Conservation (phyloP, 2,888 invertebrate species). For the Chrysolina oricalcia region DNA sequence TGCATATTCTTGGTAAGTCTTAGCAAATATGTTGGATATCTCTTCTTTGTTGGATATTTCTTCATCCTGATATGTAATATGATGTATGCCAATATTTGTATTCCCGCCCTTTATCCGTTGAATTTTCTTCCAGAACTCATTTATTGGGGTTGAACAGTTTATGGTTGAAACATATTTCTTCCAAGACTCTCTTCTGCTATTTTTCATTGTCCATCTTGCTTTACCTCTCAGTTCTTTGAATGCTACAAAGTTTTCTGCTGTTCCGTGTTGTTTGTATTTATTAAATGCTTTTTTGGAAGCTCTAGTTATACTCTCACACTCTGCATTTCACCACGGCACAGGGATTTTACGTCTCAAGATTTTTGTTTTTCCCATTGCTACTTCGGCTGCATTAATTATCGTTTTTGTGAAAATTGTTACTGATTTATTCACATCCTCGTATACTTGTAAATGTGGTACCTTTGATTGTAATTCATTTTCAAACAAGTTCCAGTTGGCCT, state of each 20-base stretch:
- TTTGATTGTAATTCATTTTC: not conserved
- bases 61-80: not conserved
- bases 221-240: not conserved
- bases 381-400: not conserved
- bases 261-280: not conserved
- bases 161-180: not conserved
- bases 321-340: not conserved
- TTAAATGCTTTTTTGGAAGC: not conserved
- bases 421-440: not conserved
- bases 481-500: not conserved
- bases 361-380: not conserved
- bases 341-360: not conserved
- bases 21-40: too few relatives aligned
- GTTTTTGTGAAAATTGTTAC: not conserved
- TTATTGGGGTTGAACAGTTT: not conserved
- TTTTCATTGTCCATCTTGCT: not conserved
- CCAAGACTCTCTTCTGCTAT: not conserved
- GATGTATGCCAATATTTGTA: not conserved
- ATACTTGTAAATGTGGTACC: not conserved
- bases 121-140: not conserved
- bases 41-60: too few relatives aligned
- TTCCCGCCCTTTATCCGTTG: not conserved
- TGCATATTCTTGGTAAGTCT: too few relatives aligned
- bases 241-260: not conserved
- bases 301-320: not conserved